Evolutionary conservation across 1,140 invertebrate genomes (phyloP), one percentile per base, ranked within the genome.

Genomic region (Lordiphosa clarofinis): DNA sequence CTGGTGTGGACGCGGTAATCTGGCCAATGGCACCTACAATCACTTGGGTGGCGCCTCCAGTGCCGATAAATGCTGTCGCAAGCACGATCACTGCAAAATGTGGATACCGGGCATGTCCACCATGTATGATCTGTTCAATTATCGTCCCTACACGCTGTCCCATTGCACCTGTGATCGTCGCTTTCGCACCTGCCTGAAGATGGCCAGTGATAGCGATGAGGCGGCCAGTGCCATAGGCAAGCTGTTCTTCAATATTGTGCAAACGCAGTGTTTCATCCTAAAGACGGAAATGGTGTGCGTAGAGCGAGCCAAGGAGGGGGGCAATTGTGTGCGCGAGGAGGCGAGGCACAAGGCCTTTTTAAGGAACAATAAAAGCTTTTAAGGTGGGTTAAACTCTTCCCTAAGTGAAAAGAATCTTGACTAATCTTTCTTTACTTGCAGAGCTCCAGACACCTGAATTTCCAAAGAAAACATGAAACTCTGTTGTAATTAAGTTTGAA

Each of bases 201-300:
- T 95, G 89, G 94, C 95, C 0, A 92, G 93, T 56, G 95, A 96
- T 0, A 92, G 93, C 56, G 95, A 96, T 0, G 93, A 94, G 3
- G 93, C 95, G 1, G 94, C 96, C 0, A 96, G 97, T 81, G 92
- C 98, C 59, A 96, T 98, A 71, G 97, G 97, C 2, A 96, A 96
- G 82, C 90, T 98, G 5, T 98, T 97, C 90, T 99, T 99, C 91
- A 97, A 98, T 88, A 91, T 98, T 0, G 93, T 98, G 2, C 95
- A 97, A 84, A 97, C 95, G 0, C 95, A 97, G 76, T 98, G 97
- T 86, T 98, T 98, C 89, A 92, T 95, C 1, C 89, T 98, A 9
- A 96, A 96, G 73, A 91, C 92, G 1, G 92, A 95, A 59, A 92
- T 93, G 60, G 90, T 94, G 1, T 98, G 97, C 89, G 90, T 91